Percentiles rank a stretch among this genome's conserved stretches.
phyloP scores from a whole-genome alignment of 1,140 invertebrate species.

The Drosophila malerkotliana region DNA sequence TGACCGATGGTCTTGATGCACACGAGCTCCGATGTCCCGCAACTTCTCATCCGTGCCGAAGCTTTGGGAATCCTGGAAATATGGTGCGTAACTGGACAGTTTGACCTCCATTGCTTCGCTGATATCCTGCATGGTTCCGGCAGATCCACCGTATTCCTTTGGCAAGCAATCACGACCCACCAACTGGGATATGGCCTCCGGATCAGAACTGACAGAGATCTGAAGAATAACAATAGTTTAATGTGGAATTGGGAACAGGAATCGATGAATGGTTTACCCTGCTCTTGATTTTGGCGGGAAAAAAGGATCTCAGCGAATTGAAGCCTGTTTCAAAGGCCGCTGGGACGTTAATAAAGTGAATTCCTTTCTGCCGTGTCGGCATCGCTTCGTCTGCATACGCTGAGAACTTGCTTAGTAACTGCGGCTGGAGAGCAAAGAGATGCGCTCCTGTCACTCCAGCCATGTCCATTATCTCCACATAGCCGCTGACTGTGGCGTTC shows the following conservation, averaged over 20 bases:
- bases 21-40: slow-evolving; percentile 83
- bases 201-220: slow-evolving; percentile 71
- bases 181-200: slow-evolving; percentile 83
- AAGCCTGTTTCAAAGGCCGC: slow-evolving; percentile 84
- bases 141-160: slow-evolving; percentile 85
- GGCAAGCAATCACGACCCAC: slow-evolving; percentile 85
- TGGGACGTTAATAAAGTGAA: slow-evolving; percentile 85
- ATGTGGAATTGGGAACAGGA: background rate
- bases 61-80: slow-evolving; percentile 85
- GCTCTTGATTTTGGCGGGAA: slow-evolving; percentile 71
- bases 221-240: slow-evolving; percentile 7
- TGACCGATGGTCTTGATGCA: slow-evolving; percentile 83
- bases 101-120: slow-evolving; percentile 85
- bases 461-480: slow-evolving; percentile 84
- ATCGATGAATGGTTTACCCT: slow-evolving; percentile 41
- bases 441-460: slow-evolving; percentile 83
- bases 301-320: slow-evolving; percentile 84
- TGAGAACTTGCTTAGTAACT: slow-evolving; percentile 85
- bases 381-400: slow-evolving; percentile 85
- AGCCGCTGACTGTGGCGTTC: slow-evolving; percentile 74
- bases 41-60: slow-evolving; percentile 86
- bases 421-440: slow-evolving; percentile 84
- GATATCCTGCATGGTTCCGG: slow-evolving; percentile 83
- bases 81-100: slow-evolving; percentile 83
- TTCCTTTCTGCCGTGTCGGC: slow-evolving; percentile 85